Base-by-base conservation (phyloP, 1,140 invertebrate species). In the Sitobion miscanthi region DNA sequence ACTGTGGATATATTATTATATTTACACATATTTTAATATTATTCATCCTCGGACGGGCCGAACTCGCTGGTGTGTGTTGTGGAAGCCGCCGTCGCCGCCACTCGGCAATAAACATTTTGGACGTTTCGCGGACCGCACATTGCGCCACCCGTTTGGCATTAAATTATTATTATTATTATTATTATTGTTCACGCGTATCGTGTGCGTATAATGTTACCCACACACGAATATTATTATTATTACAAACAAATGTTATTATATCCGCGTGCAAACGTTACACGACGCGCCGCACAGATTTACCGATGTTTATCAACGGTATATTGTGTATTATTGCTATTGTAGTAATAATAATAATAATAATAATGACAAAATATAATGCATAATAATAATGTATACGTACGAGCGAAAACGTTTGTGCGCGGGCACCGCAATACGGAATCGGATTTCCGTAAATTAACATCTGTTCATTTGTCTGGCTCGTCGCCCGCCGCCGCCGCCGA, bases 371-470 rank as follows among this genome's bases (percentile, higher is more conserved):
- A 42, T 42, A 42, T 42, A 4, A 30, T 54, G 23, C 21, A 54
- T 54, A 21, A 54, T 23, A 21, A 54, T 57, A 25, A 25, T 57
- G 30, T 57, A 23, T 54, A 54, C 11, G 20, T 23, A 23, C 11
- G 62, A 69, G 3, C 62, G 62, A n/a, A 77, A 77, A 77, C 62
- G 62, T n/a, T 30, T 69, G 62, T 17, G 62, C 62, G 14, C 62
- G 5, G 14, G 14, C n/a, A 77, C 62, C 62, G 30, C 62, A 77
- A 77, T n/a, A 77, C 17, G 14, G 30, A 77, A 77, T 77, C 62
- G 62, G 62, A 77, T 77, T n/a, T 77, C 14, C 62, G 62, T 77
- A 77, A 77, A 77, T 77, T 77, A 77, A 77, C 62, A 77, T 77
- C 62, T 77, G n/a, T 77, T 77, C 30, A 77, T n/a, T 77, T 77